Conservation (phyloP, 2,113 vertebrate species). For the Solenodon paradoxus region DNA sequence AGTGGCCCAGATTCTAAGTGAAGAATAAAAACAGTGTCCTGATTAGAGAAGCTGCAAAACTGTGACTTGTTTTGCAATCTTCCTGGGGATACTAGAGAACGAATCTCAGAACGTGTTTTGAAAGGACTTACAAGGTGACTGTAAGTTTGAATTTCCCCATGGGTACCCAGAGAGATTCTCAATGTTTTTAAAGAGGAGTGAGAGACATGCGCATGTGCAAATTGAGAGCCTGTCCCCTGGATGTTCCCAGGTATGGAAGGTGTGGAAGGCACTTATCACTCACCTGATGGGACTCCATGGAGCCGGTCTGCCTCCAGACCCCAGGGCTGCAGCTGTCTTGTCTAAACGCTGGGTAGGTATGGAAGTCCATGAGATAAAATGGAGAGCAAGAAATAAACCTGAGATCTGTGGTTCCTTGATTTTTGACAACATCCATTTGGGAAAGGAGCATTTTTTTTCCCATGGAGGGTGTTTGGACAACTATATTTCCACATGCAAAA, state of each 20-base stretch:
- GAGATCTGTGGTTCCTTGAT: background rate
- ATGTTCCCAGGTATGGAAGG: background rate
- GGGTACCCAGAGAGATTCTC: background rate
- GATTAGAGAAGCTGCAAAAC: background rate
- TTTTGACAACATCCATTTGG: background rate
- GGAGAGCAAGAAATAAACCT: background rate
- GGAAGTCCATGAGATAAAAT: background rate
- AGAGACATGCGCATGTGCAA: background rate
- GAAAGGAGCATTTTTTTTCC: background rate
- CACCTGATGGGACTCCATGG: no score
- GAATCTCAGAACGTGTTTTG: accelerated
- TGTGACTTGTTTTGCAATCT: background rate
- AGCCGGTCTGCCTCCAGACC: background rate
- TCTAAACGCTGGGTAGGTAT: background rate
- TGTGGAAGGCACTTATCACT: background rate
- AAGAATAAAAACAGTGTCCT: no score
- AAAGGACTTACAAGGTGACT: no score
- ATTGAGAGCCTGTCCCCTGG: background rate
- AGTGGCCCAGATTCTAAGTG: background rate
- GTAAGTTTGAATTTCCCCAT: background rate
- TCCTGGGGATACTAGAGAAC: background rate
- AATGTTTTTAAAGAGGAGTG: background rate
- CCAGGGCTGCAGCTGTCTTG: background rate
- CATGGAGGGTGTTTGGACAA: no score
- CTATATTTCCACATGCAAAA: background rate